Evolutionary conservation across 2,797 vertebrate species (phyloP), one percentile per base, ranked within the genome.

Genomic region (Chelmon rostratus): DNA sequence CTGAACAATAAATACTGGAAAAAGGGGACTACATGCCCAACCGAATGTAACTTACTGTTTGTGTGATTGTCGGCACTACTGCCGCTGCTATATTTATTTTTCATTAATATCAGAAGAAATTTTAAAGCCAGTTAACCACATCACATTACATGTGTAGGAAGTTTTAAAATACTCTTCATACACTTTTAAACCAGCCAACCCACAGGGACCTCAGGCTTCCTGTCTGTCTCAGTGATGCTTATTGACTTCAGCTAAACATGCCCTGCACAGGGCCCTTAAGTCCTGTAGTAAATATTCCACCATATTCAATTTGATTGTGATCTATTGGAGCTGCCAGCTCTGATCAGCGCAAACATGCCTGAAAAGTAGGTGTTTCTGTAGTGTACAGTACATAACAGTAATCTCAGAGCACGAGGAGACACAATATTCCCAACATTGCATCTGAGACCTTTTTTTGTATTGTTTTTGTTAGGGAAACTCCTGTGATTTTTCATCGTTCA

Each of bases 101-200:
- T 42, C 4, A 31, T 47, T 47, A 19, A 18, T 10, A 35, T 66
- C 28, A 61, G 21, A 61, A 8, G 6, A 8, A 37, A 5, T 10
- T 62, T 40, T 28, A 7, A 47, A 38, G 5, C 33, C 18, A 46
- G 35, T 33, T 33, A 33, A 19, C n/a, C 12, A 53, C 25, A 44
- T 33, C 10, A 53, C 8, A 25, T 38, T n/a, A 47, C 12, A 57
- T n/a, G 21, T 50, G 28, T 31, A 73, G 67, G 72, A 47, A 38
- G 77, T 82, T 84, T 63, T 61, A 87, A 80, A 74, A 38, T 50
- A 37, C 62, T 68, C 68, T 81, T 82, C 79, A 85, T 86, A 84
- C 72, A 70, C 74, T 58, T 82, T 89, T 74, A 83, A 86, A 81
- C 53, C 50, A 53, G 63, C 18, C 19, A 33, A 67, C 8, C 76